These are phyloP conservation scores for Aleiodes leptofemur DNA, from an alignment of 2,888 invertebrate species.

Conservation along the genomic window DNA sequence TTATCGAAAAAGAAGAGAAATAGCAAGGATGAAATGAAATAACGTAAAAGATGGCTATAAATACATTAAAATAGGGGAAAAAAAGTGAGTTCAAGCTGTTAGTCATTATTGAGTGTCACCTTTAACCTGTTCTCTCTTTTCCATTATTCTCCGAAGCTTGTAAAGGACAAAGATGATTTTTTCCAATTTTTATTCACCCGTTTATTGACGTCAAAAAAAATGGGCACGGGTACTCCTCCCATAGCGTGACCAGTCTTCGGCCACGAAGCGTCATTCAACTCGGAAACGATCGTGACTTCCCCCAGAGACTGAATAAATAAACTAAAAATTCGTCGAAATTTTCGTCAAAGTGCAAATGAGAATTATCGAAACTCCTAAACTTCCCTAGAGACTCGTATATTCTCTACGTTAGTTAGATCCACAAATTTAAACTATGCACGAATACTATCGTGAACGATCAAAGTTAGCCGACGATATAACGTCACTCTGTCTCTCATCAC, in stretches of 20 bases:
- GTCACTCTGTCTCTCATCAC: conserved; percentile 50
- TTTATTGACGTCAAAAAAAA: neutral
- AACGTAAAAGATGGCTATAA: too few species aligned
- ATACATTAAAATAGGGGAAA: too few species aligned
- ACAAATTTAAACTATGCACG: conserved; percentile 13
- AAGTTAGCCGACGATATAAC: conserved; percentile 47
- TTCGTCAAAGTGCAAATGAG: conserved; percentile 20
- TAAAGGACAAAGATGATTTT: too few species aligned
- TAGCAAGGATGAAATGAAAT: too few species aligned
- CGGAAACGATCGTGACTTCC: neutral
- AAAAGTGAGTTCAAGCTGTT: too few species aligned
- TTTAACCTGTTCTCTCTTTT: too few species aligned
- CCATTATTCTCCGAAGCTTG: too few species aligned
- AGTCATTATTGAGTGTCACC: too few species aligned
- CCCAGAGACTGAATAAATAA: neutral
- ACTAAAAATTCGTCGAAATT: conserved; percentile 12
- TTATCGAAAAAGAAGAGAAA: too few species aligned
- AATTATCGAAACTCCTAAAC: conserved; percentile 5
- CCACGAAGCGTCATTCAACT: neutral
- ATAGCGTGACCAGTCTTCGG: neutral
- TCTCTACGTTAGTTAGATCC: neutral
- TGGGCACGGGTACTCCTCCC: neutral
- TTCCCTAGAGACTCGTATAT: neutral
- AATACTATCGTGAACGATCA: conserved; percentile 48
- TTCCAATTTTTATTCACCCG: too few species aligned